A percentile compares a stretch with the other conserved stretches of the same genome.
phyloP scores from a whole-genome alignment of 2,888 invertebrate genomes.

The Subacronicta megacephala region DNA sequence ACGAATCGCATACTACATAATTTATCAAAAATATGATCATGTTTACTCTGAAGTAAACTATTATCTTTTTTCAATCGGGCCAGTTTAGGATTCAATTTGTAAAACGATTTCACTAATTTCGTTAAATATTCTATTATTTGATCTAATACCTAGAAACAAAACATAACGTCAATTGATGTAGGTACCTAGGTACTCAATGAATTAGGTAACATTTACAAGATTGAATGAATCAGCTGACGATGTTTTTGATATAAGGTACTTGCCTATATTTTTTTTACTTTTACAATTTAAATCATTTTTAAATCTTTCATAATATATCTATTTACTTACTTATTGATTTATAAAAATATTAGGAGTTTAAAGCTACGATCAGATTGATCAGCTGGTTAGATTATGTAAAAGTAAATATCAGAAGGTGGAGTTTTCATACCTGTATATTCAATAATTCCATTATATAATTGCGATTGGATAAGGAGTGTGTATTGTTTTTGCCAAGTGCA shows the following conservation, averaged over 20 bases:
- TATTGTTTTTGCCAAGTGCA: constrained; percentile 63
- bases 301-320: too few species aligned
- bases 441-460: constrained; percentile 86
- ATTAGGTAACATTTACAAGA: background rate
- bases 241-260: too few species aligned
- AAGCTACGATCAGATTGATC: too few species aligned
- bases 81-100: constrained; percentile 86
- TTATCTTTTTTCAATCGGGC: constrained; percentile 83
- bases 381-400: background rate
- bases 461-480: constrained; percentile 78
- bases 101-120: constrained; percentile 87
- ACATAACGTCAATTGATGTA: background rate
- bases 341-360: too few species aligned
- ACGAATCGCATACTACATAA: constrained; percentile 88
- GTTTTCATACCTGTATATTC: constrained; percentile 82
- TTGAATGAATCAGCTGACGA: too few species aligned
- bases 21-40: constrained; percentile 86
- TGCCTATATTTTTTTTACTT: too few species aligned
- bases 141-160: constrained; percentile 88
- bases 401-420: background rate
- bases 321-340: too few species aligned
- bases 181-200: background rate
- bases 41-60: constrained; percentile 79
- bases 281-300: too few species aligned
- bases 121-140: constrained; percentile 88